phyloP scores from a whole-genome alignment of 2,797 vertebrate genomes.

The Pipistrellus pipistrellus region DNA sequence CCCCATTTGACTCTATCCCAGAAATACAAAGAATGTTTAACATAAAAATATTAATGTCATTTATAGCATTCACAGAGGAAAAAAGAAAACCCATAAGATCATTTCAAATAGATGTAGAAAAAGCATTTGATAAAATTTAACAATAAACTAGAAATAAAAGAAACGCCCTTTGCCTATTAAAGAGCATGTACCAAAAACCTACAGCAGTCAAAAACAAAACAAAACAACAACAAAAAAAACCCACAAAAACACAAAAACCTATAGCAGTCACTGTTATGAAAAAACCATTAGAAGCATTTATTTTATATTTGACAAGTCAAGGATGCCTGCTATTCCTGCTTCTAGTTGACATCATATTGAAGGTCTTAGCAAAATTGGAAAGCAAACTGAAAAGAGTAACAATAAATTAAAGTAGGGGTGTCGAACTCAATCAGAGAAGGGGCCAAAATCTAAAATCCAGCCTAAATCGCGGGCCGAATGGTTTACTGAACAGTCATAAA shows the following conservation, averaged over 20 bases:
- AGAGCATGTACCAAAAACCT: background rate
- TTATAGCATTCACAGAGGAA: constrained; percentile 30
- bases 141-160: background rate
- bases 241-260: background rate
- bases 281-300: constrained; percentile 36
- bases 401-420: background rate
- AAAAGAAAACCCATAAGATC: background rate
- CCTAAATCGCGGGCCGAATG: too few relatives aligned
- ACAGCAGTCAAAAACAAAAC: background rate
- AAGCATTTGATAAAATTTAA: constrained; percentile 31
- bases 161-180: background rate
- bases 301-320: constrained; percentile 18
- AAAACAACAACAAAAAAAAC: too few relatives aligned
- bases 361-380: background rate
- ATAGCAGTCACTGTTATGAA: background rate
- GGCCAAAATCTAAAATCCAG: too few relatives aligned
- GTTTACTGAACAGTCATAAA: too few relatives aligned
- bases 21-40: constrained; percentile 48
- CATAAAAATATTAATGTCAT: constrained; percentile 39
- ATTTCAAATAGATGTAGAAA: constrained; percentile 21
- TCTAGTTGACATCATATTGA: background rate
- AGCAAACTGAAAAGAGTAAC: constrained; percentile 39
- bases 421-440: too few relatives aligned
- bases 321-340: background rate
- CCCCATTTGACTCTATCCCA: background rate